phyloP scores from a whole-genome alignment of 2,113 vertebrate species.

The Notothenia coriiceps region DNA sequence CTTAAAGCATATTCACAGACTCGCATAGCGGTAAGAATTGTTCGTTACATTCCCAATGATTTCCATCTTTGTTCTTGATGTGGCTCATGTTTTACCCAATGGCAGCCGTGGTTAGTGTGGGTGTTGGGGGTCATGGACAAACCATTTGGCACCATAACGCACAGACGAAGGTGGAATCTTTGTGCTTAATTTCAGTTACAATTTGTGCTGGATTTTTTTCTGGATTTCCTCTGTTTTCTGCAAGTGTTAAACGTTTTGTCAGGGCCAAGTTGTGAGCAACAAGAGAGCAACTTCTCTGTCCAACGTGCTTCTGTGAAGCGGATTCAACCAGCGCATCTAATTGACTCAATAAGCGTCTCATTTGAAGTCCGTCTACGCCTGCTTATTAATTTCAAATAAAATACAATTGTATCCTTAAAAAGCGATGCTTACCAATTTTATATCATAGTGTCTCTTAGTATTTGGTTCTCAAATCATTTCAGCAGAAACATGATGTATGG shows the following conservation, averaged over 20 bases:
- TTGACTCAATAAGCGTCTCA: constrained; percentile 10
- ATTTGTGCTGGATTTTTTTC: background rate
- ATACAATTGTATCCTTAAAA: background rate
- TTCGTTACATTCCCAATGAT: background rate
- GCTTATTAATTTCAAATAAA: background rate
- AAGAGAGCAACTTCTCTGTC: constrained; percentile 46
- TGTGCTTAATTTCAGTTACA: background rate
- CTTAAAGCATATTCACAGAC: constrained; percentile 84
- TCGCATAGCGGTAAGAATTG: constrained; percentile 85
- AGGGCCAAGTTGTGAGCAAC: constrained; percentile 41
- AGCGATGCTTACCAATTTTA: background rate
- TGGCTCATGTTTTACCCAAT: constrained; percentile 2
- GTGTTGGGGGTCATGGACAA: constrained; percentile 40
- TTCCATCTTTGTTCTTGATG: background rate
- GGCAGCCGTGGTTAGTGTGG: background rate
- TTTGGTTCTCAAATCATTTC: constrained; percentile 31
- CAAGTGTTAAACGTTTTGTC: background rate
- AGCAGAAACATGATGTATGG: constrained; percentile 38
- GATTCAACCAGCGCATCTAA: constrained; percentile 14
- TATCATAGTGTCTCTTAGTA: background rate
- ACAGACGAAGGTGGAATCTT: background rate
- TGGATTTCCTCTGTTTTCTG: background rate
- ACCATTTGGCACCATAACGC: constrained; percentile 65
- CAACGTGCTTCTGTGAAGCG: constrained; percentile 20
- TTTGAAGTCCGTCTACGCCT: background rate